Percentiles rank a stretch among this genome's conserved stretches.
These are phyloP conservation scores for Pogonocherus hispidulus DNA, from an alignment of 2,888 invertebrate genomes.

Conservation along the genomic window DNA sequence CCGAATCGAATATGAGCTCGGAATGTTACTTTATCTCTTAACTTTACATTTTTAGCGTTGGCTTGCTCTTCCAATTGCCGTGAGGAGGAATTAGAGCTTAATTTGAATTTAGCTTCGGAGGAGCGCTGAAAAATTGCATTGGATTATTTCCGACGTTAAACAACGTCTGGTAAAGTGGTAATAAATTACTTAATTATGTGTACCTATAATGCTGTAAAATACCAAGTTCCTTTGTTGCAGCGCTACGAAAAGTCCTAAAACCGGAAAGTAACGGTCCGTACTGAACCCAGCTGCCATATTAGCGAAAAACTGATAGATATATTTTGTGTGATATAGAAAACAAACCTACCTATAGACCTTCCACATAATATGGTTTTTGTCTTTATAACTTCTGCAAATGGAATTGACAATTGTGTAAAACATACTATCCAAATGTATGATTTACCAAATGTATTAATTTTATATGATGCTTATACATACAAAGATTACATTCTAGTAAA, in stretches of 20 bases:
- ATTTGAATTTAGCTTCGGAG: not conserved
- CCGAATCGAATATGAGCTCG: not conserved
- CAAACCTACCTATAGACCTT: too few relatives aligned
- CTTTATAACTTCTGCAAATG: too few relatives aligned
- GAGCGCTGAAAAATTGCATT: not conserved
- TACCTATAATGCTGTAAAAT: not conserved
- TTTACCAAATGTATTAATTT: too few relatives aligned
- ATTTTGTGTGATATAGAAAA: too few relatives aligned
- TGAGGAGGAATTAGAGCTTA: not conserved
- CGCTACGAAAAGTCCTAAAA: not conserved
- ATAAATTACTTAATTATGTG: not conserved
- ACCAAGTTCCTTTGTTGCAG: not conserved
- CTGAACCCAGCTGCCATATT: too few relatives aligned
- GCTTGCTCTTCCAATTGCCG: not conserved
- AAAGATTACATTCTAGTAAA: too few relatives aligned
- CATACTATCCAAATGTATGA: too few relatives aligned
- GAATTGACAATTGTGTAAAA: too few relatives aligned
- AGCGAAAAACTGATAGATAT: too few relatives aligned
- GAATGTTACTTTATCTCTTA: not conserved
- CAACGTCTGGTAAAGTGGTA: not conserved
- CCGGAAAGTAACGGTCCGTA: not conserved
- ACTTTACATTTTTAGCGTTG: not conserved
- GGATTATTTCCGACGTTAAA: not conserved
- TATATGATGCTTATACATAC: too few relatives aligned
- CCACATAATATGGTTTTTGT: too few relatives aligned